Conservation (phyloP, 2,113 vertebrate genomes). For the Trematomus loennbergii region DNA sequence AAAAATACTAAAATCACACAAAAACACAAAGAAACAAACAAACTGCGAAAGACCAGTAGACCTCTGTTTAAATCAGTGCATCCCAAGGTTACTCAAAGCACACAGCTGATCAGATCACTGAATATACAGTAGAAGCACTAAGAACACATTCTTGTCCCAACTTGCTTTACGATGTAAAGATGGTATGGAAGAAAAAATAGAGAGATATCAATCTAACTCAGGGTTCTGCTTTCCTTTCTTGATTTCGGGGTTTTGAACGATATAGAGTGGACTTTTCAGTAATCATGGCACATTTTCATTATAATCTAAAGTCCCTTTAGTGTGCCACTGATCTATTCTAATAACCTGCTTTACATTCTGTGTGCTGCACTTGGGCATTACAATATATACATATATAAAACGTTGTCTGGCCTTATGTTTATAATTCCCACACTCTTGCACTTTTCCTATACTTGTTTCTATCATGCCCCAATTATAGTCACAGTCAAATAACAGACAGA, state of each 20-base stretch:
- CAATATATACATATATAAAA: neutral
- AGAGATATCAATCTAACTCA: neutral
- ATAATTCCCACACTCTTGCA: neutral
- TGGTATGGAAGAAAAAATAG: neutral
- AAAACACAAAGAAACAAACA: too few relatives aligned
- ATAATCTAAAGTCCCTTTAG: neutral
- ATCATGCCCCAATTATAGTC: slow-evolving; percentile 77
- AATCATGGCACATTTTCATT: neutral
- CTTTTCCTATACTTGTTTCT: slow-evolving; percentile 64
- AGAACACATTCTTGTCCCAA: slow-evolving; percentile 4
- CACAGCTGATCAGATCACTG: too few relatives aligned
- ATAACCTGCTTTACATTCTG: neutral
- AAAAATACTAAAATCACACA: too few relatives aligned
- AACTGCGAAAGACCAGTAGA: too few relatives aligned
- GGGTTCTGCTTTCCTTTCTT: neutral
- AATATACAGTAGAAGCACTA: neutral
- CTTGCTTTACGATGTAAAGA: neutral
- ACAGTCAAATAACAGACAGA: slow-evolving; percentile 75
- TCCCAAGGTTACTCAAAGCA: too few relatives aligned
- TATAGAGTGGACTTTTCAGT: neutral
- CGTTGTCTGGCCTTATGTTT: neutral
- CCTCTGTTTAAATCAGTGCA: too few relatives aligned
- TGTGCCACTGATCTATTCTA: neutral
- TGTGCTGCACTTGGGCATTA: neutral
- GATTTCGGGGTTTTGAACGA: neutral